These are phyloP conservation scores for Gymnoscopelus microlampas DNA, from an alignment of 2,797 vertebrate genomes.

Conservation along the genomic window DNA sequence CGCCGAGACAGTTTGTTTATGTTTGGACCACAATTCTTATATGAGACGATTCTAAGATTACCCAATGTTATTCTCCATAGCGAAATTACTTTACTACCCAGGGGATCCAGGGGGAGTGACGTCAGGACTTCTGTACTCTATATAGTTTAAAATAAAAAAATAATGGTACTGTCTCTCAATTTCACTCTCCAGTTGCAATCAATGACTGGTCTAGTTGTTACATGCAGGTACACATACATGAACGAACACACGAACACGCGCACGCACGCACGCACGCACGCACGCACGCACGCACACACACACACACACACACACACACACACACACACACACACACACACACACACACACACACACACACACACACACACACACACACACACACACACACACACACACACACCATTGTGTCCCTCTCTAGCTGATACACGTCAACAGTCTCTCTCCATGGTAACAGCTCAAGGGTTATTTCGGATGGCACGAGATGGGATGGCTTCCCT, in stretches of 20 bases:
- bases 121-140: too few relatives aligned
- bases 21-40: too few relatives aligned
- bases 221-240: background rate
- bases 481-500: conserved; percentile 24
- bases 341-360: conserved; percentile 12
- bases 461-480: conserved; percentile 18
- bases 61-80: too few relatives aligned
- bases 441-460: conserved; percentile 14
- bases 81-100: too few relatives aligned
- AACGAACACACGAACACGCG: background rate
- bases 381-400: conserved; percentile 6
- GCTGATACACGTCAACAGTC: conserved; percentile 1
- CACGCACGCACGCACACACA: background rate
- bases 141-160: too few relatives aligned
- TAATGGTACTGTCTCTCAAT: background rate
- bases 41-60: too few relatives aligned
- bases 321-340: conserved; percentile 11
- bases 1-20: too few relatives aligned
- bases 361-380: conserved; percentile 10
- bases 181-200: conserved; percentile 7
- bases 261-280: background rate
- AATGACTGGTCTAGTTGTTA: conserved; percentile 7
- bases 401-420: too few relatives aligned
- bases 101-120: too few relatives aligned
- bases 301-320: background rate